Conservation (phyloP, 2,888 invertebrate genomes). For the Clepsis dumicolana region DNA sequence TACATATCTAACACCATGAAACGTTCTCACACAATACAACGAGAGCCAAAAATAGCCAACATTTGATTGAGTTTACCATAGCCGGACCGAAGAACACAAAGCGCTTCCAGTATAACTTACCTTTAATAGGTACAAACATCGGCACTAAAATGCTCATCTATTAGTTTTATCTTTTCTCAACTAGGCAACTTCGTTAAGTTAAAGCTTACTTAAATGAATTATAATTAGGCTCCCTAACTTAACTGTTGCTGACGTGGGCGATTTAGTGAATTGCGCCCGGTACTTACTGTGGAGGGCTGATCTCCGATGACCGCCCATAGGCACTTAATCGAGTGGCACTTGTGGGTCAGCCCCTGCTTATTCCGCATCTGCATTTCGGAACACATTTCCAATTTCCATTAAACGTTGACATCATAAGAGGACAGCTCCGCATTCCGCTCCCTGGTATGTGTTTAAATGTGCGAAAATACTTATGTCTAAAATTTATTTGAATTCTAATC, state of each 20-base stretch:
- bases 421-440: slow-evolving; percentile 3
- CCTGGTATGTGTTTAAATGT: not conserved
- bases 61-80: too few species aligned
- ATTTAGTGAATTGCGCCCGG: not conserved
- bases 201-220: not conserved
- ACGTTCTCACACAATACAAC: too few species aligned
- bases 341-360: not conserved
- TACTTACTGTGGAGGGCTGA: not conserved
- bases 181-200: not conserved
- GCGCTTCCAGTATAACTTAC: too few species aligned
- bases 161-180: too few species aligned
- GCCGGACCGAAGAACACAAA: too few species aligned
- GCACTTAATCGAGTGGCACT: slow-evolving; percentile 1
- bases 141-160: too few species aligned
- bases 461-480: not conserved
- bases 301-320: not conserved
- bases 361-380: slow-evolving; percentile 28
- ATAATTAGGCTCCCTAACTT: not conserved
- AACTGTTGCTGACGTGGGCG: not conserved
- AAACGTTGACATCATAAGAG: slow-evolving; percentile 10
- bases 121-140: too few species aligned
- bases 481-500: not conserved
- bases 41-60: too few species aligned
- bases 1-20: too few species aligned
- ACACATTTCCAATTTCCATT: slow-evolving; percentile 29